Conservation (phyloP, 2,113 vertebrate genomes). For the Pterocles orientalis region DNA sequence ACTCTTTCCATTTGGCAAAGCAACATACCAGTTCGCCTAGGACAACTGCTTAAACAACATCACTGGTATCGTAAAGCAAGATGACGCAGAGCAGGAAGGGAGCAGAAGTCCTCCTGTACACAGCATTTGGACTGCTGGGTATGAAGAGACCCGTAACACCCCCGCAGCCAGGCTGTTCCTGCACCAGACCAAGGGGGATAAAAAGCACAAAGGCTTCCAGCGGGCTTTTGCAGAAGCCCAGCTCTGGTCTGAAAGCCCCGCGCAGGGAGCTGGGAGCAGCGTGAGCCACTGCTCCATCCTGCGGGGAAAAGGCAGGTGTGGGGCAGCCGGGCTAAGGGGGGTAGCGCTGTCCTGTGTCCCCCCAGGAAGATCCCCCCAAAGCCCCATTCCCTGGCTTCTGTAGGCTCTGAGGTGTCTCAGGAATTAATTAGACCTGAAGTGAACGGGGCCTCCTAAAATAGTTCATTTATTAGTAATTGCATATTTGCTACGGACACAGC, state of each 20-base stretch:
- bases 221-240: neutral
- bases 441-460: neutral
- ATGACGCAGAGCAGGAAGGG: neutral
- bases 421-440: neutral
- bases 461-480: neutral
- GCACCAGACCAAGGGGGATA: neutral
- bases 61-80: neutral
- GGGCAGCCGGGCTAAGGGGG: neutral
- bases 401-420: neutral
- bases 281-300: neutral
- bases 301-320: neutral
- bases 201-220: neutral
- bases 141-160: accelerated
- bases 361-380: neutral
- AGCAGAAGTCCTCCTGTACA: neutral
- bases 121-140: neutral
- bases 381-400: neutral
- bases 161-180: neutral
- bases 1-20: neutral
- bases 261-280: neutral
- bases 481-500: neutral
- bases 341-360: neutral
- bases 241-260: neutral
- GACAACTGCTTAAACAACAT: neutral
- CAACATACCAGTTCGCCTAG: neutral